These are phyloP conservation scores for Coranthus polyacanthus DNA, from an alignment of 2,797 vertebrate genomes.

Conservation along the genomic window DNA sequence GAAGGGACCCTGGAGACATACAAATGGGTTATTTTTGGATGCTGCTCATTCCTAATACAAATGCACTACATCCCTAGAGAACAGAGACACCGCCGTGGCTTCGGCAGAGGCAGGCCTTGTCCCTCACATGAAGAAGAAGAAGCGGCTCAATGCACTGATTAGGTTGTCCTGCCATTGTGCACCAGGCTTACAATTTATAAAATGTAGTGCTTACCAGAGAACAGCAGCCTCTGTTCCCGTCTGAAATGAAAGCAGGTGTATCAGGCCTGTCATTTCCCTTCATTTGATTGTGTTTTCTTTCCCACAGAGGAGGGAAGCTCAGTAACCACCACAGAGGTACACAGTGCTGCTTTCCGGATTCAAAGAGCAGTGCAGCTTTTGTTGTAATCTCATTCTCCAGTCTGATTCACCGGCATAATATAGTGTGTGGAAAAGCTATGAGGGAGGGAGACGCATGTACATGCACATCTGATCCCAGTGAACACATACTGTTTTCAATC, in stretches of 20 bases:
- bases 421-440: conserved; percentile 39
- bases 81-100: conserved; percentile 52
- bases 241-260: conserved; percentile 60
- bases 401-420: conserved; percentile 48
- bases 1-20: conserved; percentile 73
- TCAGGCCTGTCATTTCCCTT: conserved; percentile 41
- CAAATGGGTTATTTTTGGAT: conserved; percentile 79
- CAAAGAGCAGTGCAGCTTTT: conserved; percentile 38
- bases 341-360: conserved; percentile 39
- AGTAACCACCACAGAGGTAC: conserved; percentile 36
- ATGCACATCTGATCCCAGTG: conserved; percentile 64
- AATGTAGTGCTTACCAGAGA: conserved; percentile 29
- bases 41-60: conserved; percentile 69
- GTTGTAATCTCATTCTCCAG: conserved; percentile 45
- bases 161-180: conserved; percentile 29
- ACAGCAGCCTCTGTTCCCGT: conserved; percentile 20
- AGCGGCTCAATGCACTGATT: conserved; percentile 46
- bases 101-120: conserved; percentile 46
- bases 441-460: no score
- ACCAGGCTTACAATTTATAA: conserved; percentile 22
- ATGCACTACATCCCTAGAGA: conserved; percentile 65
- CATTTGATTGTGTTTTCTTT: conserved; percentile 54
- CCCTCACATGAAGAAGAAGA: conserved; percentile 50
- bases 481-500: conserved; percentile 61
- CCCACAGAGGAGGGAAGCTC: conserved; percentile 43